Evolutionary conservation across 2,888 invertebrate genomes (phyloP), one percentile per base, ranked within the genome.

Genomic region (Plusia festucae): DNA sequence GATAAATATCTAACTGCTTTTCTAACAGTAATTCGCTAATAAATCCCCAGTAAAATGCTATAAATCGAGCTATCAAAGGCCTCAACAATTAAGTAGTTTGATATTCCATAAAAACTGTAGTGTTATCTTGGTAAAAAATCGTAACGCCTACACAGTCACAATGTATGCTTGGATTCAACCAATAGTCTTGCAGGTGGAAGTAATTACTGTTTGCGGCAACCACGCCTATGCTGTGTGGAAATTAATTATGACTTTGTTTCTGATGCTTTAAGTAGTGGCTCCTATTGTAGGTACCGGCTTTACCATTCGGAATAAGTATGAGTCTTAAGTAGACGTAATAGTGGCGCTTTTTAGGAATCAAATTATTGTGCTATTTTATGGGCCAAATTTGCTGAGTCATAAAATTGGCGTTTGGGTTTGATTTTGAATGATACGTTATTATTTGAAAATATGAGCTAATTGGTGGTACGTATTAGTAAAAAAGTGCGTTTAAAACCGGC

Each of bases 81-180:
- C 7, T 11, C 0, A 52, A 52, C 52, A 52, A 52, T 52, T 52
- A 52, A 24, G 20, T 15, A 15, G 11, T 52, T 52, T 57, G 49
- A 7, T 57, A 15, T 22, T 22, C 13, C 3, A 11, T 52, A 52
- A 52, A 44, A 32, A 27, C 24, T 57, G 13, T 51, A 18, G 16
- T 52, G 44, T 52, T 20, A 52, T 63, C 46, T 16, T 27, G 54
- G 44, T 8, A 57, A 51, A 54, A 46, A 53, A 66, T 56, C 44
- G 18, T 55, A 34, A 49, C 65, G 63, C 30, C 68, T 59, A 57
- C 60, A 32, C 44, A n/a, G n/a, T n/a, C n/a, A 22, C 53, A 20
- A 16, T 52, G 27, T 49, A 16, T 34, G 32, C 30, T 30, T 46
- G 20, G 44, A 24, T 32, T 15, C 52, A 32, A 32, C 65, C 65